Evolutionary conservation across 2,113 vertebrate species (phyloP).

Genomic region (Brienomyrus longianalis): DNA sequence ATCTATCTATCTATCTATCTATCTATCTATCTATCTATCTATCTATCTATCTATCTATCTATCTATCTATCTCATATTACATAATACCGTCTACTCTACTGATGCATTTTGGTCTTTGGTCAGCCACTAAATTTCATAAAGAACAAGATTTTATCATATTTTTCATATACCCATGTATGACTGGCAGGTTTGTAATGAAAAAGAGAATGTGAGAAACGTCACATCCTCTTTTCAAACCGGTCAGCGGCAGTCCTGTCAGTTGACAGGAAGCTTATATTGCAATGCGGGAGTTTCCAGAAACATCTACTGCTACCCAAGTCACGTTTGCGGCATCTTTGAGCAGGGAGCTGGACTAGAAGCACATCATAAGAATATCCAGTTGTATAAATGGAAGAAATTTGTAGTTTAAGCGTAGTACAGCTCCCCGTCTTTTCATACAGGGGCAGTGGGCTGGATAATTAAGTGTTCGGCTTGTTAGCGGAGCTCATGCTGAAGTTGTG

Average conservation of each 20-base stretch:
- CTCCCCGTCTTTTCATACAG: not conserved
- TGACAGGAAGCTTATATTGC: not conserved
- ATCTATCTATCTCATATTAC: not conserved
- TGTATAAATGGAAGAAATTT: not conserved
- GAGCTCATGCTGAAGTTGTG: conserved; percentile 1
- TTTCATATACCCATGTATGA: not conserved
- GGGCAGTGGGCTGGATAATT: not conserved
- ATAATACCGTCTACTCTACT: not conserved
- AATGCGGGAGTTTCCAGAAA: not conserved
- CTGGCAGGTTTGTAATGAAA: not conserved
- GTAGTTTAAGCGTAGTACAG: not conserved
- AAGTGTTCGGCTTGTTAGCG: not conserved
- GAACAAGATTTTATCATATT: not conserved
- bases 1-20: not conserved
- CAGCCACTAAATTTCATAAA: not conserved
- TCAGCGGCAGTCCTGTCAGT: not conserved
- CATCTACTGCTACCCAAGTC: not conserved
- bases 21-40: not conserved
- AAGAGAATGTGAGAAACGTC: not conserved
- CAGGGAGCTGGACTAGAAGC: not conserved
- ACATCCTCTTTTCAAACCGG: not conserved
- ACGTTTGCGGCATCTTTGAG: not conserved
- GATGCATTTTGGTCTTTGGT: not conserved
- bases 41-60: not conserved
- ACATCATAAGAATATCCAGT: not conserved